phyloP scores from a whole-genome alignment of 2,888 invertebrate genomes.

The Unio pictorum region DNA sequence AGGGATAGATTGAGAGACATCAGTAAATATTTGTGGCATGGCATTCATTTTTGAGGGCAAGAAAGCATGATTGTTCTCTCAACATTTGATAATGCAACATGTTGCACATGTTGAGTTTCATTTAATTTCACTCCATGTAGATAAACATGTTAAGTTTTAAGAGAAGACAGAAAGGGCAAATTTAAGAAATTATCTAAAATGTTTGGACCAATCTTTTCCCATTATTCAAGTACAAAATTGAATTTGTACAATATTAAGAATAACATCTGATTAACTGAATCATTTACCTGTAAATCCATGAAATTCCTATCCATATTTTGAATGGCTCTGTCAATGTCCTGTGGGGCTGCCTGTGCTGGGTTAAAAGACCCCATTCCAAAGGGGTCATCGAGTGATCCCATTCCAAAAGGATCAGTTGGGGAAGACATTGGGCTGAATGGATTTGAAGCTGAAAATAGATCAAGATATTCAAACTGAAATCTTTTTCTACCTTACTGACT shows the following conservation, averaged over 20 bases:
- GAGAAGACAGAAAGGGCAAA: no score
- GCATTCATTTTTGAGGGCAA: no score
- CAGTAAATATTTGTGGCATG: no score
- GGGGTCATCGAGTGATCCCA: constrained; percentile 76
- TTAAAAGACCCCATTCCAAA: constrained; percentile 87
- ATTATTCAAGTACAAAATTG: background rate
- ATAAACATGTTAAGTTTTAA: no score
- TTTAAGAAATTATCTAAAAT: no score
- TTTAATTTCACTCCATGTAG: no score
- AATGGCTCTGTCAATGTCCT: constrained; percentile 82
- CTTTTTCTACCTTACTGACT: background rate
- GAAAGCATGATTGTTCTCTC: no score
- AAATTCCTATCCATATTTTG: constrained; percentile 86
- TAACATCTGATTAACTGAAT: background rate
- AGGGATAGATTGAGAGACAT: no score
- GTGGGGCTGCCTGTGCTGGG: constrained; percentile 65
- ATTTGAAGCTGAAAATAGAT: constrained; percentile 1
- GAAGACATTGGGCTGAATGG: constrained; percentile 10
- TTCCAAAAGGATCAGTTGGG: constrained; percentile 1
- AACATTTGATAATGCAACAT: no score
- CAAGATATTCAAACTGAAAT: background rate
- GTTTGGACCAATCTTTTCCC: no score
- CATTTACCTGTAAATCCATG: constrained; percentile 86
- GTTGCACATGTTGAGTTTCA: no score
- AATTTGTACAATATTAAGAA: background rate